Evolutionary conservation across 2,888 invertebrate species (phyloP).

Genomic region (Tachystola acroxantha): DNA sequence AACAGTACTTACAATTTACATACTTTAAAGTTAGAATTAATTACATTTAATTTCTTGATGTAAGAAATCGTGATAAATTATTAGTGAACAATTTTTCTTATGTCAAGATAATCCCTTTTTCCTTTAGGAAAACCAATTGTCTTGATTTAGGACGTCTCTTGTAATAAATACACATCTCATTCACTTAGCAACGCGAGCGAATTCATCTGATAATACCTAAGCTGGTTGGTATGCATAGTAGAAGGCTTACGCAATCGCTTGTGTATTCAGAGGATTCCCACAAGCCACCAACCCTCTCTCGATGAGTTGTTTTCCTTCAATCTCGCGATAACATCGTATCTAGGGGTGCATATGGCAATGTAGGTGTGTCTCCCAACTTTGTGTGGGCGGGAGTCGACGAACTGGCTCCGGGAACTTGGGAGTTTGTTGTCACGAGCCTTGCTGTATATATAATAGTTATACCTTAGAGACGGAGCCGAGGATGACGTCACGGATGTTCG

Average conservation of each 20-base stretch:
- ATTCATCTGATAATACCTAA: constrained; percentile 12
- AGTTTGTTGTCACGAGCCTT: no score
- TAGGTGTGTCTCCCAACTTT: constrained; percentile 22
- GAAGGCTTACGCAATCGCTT: constrained; percentile 31
- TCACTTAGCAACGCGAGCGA: constrained; percentile 15
- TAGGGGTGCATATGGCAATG: constrained; percentile 7
- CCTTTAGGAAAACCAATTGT: no score
- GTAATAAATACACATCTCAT: constrained; percentile 10
- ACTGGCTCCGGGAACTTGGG: constrained; percentile 17
- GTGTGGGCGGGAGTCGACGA: constrained; percentile 36
- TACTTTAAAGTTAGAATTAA: no score
- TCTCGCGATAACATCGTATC: constrained; percentile 23
- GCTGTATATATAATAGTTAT: no score
- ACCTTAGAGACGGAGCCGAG: no score
- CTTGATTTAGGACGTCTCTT: no score
- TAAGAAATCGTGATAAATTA: no score
- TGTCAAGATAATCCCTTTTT: no score
- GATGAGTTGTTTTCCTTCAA: constrained; percentile 37
- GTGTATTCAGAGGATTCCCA: constrained; percentile 7
- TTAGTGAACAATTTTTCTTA: no score
- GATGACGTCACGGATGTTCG: no score
- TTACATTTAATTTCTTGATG: no score
- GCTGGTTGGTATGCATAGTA: constrained; percentile 13
- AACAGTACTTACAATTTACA: no score
- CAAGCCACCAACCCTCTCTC: constrained; percentile 18